Evolutionary conservation across 2,113 vertebrate genomes (phyloP).

Genomic region (Ancistrus triradiatus): DNA sequence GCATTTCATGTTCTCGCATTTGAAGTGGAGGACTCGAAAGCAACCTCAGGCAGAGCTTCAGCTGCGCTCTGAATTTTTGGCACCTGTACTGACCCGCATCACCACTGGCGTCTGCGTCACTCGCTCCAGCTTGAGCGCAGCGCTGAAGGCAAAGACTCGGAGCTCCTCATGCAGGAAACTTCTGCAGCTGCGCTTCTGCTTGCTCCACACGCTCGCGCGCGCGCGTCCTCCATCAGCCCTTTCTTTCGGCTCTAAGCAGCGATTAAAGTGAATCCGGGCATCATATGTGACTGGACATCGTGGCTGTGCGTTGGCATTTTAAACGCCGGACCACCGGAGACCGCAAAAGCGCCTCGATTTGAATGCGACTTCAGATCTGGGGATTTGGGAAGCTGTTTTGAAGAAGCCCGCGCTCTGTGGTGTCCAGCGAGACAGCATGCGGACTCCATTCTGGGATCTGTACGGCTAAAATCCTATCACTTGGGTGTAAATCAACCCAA

Average conservation of each 20-base stretch:
- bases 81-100: not conserved
- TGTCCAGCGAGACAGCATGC: not conserved
- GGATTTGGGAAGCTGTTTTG: not conserved
- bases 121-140: not conserved
- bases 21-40: too few species aligned
- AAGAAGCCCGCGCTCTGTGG: too few species aligned
- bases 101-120: constrained; percentile 10
- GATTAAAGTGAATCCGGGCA: not conserved
- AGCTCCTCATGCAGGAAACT: constrained; percentile 9
- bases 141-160: not conserved
- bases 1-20: too few species aligned
- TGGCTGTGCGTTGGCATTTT: constrained; percentile 7
- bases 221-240: not conserved
- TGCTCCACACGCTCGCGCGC: too few species aligned
- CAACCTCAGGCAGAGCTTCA: too few species aligned
- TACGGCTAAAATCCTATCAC: constrained; percentile 14
- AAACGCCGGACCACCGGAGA: too few species aligned
- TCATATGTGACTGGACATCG: constrained; percentile 3
- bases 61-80: not conserved
- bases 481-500: not conserved
- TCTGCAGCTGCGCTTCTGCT: not conserved
- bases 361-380: too few species aligned
- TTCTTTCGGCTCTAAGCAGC: not conserved
- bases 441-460: constrained; percentile 35
- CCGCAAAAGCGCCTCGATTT: too few species aligned